Base-by-base conservation (phyloP, 2,113 vertebrate genomes). In the Nesogale talazaci region DNA sequence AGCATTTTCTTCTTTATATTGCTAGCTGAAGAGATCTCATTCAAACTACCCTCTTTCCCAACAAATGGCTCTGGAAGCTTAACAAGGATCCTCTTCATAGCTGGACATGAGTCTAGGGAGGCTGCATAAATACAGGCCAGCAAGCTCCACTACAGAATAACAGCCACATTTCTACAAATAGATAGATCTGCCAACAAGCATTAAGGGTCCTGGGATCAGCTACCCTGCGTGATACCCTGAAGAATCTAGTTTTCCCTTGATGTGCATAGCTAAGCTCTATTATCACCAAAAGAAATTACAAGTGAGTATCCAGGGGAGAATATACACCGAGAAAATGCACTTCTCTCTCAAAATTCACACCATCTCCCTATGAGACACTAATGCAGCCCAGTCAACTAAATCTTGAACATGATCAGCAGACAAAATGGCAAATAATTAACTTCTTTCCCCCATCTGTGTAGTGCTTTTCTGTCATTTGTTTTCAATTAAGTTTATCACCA, bases 391-490 rank as follows among this genome's bases (percentile, higher is more conserved):
- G 93, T 38, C 36, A 76, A 57, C 0, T 2, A 95, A 95, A 67
- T 70, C 67, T 86, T 88, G 57, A 95, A 69, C 81, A 88, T 31
- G 69, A 34, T 91, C 9, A 23, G 52, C 0, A 87, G 20, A 72
- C 63, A 91, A 94, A 57, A 88, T 2, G 36, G 23, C 90, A 97
- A 95, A 96, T 88, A 94, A 93, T 93, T 89, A 95, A 81, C 22
- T 90, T 95, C 75, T n/a, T 40, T 20, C 31, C 46, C 31, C 46
- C 31, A 93, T 81, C 77, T 22, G 19, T 91, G 34, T 65, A 95
- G 89, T 78, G 1, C 25, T 81, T 88, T 89, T 89, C 20, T 81
- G 23, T 20, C 46, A 42, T 86, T 97, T 95, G 75, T 86, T 97
- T 96, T 88, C 91, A 96, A 65, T 78, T 82, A 6, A 52, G 74